phyloP scores from a whole-genome alignment of 2,888 invertebrate species.

The Heliothis peltigera region DNA sequence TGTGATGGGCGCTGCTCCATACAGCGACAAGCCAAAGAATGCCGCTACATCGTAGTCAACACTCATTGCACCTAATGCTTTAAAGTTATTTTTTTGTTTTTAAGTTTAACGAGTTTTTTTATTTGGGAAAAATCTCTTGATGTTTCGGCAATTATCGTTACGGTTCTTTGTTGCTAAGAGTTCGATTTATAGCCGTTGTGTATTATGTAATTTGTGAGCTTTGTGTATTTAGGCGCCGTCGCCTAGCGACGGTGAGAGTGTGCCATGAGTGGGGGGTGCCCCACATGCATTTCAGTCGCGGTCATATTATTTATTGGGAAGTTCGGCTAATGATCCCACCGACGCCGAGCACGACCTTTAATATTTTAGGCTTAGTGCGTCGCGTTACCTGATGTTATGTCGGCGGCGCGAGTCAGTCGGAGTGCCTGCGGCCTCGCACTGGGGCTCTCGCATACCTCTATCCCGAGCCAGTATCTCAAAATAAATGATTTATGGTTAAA shows the following conservation, averaged over 20 bases:
- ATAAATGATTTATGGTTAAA: neutral
- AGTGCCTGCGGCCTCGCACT: neutral
- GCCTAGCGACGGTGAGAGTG: slow-evolving; percentile 80
- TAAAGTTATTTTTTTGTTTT: slow-evolving; percentile 83
- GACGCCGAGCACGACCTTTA: slow-evolving; percentile 83
- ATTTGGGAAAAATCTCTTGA: slow-evolving; percentile 73
- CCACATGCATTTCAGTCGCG: slow-evolving; percentile 79
- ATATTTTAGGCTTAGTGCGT: slow-evolving; percentile 81
- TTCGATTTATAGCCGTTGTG: slow-evolving; percentile 86
- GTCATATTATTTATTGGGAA: slow-evolving; percentile 83
- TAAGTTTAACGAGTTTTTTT: slow-evolving; percentile 61
- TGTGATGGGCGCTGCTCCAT: slow-evolving; percentile 60
- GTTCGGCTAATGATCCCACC: slow-evolving; percentile 85
- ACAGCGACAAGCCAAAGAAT: slow-evolving; percentile 86
- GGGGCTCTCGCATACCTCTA: neutral
- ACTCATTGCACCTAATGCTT: slow-evolving; percentile 86
- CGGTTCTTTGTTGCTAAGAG: slow-evolving; percentile 84
- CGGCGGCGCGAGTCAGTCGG: slow-evolving; percentile 70
- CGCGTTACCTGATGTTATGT: slow-evolving; percentile 84
- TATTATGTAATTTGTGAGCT: slow-evolving; percentile 82
- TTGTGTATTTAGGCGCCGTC: slow-evolving; percentile 77
- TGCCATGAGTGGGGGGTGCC: slow-evolving; percentile 77
- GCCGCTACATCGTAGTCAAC: slow-evolving; percentile 80
- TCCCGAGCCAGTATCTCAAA: neutral
- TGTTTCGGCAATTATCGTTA: slow-evolving; percentile 76